These are phyloP conservation scores for Zaprionus nigranus DNA, from an alignment of 1,140 invertebrate genomes.

Conservation along the genomic window DNA sequence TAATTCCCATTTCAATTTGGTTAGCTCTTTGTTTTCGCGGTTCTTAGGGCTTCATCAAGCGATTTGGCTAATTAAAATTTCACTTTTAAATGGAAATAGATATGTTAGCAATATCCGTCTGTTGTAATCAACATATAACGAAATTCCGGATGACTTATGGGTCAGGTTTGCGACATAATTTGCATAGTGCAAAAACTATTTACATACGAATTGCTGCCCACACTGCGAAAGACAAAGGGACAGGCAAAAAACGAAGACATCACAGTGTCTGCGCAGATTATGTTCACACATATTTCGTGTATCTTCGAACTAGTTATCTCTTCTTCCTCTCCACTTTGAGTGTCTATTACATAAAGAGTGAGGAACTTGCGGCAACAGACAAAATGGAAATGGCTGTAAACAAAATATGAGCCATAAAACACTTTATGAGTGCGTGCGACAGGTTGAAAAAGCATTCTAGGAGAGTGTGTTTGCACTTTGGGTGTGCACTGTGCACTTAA, in stretches of 20 bases:
- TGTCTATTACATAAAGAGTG: constrained; percentile 45
- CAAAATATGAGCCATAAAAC: constrained; percentile 45
- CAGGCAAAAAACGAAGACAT: constrained; percentile 20
- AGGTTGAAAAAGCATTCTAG: constrained; percentile 60
- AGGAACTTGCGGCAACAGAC: constrained; percentile 1
- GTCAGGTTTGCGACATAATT: constrained; percentile 36
- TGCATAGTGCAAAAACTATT: constrained; percentile 58
- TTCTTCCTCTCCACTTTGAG: not conserved
- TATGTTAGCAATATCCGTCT: constrained; percentile 42
- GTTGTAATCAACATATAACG: constrained; percentile 16
- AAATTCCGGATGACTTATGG: constrained; percentile 36
- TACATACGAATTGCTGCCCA: constrained; percentile 59
- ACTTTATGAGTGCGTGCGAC: constrained; percentile 48
- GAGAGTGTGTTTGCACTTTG: constrained; percentile 38
- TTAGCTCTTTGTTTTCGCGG: not conserved
- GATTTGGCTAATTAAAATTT: constrained; percentile 35
- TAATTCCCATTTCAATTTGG: not conserved
- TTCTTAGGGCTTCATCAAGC: constrained; percentile 8
- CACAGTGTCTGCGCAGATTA: not conserved
- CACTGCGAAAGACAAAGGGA: not conserved
- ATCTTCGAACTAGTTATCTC: constrained; percentile 29
- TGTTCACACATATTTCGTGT: constrained; percentile 25
- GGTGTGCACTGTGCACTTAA: not conserved
- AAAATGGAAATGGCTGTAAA: constrained; percentile 68
- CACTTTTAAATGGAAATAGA: constrained; percentile 25